Base-by-base conservation (phyloP, 2,113 vertebrate genomes). In the Hypomesus transpacificus region DNA sequence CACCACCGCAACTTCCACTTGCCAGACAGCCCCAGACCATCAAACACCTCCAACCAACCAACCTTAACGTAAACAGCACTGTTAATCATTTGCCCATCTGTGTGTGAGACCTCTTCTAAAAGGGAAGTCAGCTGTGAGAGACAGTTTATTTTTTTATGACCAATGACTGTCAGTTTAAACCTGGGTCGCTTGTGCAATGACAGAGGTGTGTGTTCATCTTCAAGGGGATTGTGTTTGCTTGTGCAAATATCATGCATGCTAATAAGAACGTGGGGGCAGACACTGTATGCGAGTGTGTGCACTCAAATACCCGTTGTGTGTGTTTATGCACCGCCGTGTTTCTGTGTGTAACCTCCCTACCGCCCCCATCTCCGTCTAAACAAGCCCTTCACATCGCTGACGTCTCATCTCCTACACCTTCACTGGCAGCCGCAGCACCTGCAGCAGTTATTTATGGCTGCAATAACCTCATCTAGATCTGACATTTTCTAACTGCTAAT, bases 401-500 rank as follows among this genome's bases (percentile, higher is more conserved):
- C 24, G 26, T 28, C 28, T 26, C 26, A 26, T 63, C 61, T 34
- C 28, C 17, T 63, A 1, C 26, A 7, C 22, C 16, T 34, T 18
- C 14, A n/a, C 22, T 14, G 24, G 26, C 26, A 17, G 26, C 61
- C 3, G 9, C 26, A 17, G 26, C 61, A 7, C 28, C 61, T 63
- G 61, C 24, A 34, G 28, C 13, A 18, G 28, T 16, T 63, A 26
- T 63, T 63, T 63, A 63, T 63, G 28, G 31, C 28, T 31, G 26
- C 24, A 17, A 63, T 63, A 34, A 63, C 61, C 61, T 26, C 28
- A 63, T 63, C 24, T 34, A 17, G 14, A 63, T 63, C 31, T 26
- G 61, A 34, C 61, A 63, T 63, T 63, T 63, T 16, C 60, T 31
- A 31, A 17, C 60, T 8, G 17, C 16, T 62, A 62, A 62, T 61